A percentile compares a stretch with the other conserved stretches of the same genome.
These are phyloP conservation scores for Corynorhinus townsendii DNA, from an alignment of 2,113 vertebrate species.

Conservation along the genomic window DNA sequence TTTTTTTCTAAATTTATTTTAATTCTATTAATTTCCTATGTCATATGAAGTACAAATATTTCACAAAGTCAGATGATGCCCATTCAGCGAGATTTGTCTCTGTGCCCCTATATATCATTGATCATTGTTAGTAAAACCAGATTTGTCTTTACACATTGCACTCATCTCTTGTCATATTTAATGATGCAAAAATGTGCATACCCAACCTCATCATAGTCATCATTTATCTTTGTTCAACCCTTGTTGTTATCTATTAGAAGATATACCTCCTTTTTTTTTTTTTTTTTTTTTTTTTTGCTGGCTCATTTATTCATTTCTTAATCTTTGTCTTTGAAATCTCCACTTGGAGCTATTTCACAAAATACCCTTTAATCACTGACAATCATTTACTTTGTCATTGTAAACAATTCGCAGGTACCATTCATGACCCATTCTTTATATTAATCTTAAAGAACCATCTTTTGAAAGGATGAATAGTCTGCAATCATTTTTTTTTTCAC, in stretches of 20 bases:
- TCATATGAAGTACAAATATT: neutral
- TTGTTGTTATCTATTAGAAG: constrained; percentile 55
- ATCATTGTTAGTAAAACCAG: neutral
- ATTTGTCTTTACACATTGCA: constrained; percentile 64
- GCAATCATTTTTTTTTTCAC: neutral
- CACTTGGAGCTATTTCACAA: neutral
- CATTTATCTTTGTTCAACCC: constrained; percentile 62
- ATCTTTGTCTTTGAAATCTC: neutral
- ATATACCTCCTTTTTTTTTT: constrained; percentile 41
- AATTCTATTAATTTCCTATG: neutral
- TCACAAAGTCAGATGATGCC: neutral
- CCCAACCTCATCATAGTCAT: constrained; percentile 66
- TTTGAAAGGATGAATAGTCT: neutral
- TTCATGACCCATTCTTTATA: neutral
- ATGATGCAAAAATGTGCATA: constrained; percentile 64
- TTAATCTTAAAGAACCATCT: neutral
- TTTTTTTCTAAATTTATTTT: neutral
- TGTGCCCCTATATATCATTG: neutral
- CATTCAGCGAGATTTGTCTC: constrained; percentile 46
- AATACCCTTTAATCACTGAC: neutral
- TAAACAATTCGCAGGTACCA: neutral
- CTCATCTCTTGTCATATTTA: constrained; percentile 69
- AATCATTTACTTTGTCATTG: accelerated
- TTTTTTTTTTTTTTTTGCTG: accelerated
- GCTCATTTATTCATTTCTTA: neutral